Conservation (phyloP, 2,797 vertebrate genomes). For the Enteromius treurensis region DNA sequence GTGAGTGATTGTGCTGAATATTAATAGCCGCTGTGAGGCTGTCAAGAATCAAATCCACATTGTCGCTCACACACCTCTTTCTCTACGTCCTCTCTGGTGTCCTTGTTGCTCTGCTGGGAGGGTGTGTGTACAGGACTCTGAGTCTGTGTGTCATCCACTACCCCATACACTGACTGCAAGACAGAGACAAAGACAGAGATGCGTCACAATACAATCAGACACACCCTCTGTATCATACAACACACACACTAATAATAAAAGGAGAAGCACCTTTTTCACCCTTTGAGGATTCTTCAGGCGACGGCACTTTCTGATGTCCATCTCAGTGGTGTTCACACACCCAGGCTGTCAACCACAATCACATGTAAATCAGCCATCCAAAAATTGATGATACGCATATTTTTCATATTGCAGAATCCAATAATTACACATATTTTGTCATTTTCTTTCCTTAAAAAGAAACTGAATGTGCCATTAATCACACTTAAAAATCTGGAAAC, state of each 20-base stretch:
- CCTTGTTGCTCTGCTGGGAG: conserved; percentile 85
- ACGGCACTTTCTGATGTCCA: conserved; percentile 98
- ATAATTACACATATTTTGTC: background rate
- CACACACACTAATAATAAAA: conserved; percentile 9
- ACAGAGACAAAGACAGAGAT: conserved; percentile 27
- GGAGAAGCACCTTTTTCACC: conserved; percentile 89
- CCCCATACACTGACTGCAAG: conserved; percentile 91
- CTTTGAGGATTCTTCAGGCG: conserved; percentile 96
- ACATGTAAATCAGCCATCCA: background rate
- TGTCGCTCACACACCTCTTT: conserved; percentile 82
- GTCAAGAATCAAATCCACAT: conserved; percentile 5
- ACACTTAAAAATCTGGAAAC: background rate
- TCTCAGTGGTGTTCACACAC: conserved; percentile 98
- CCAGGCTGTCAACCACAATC: conserved; percentile 83
- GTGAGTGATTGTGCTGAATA: conserved; percentile 9
- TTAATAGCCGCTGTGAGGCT: conserved; percentile 5
- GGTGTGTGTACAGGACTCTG: conserved; percentile 90
- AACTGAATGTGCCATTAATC: background rate
- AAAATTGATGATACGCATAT: background rate
- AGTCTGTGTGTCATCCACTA: conserved; percentile 89
- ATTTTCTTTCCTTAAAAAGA: background rate
- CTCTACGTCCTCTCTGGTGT: conserved; percentile 92
- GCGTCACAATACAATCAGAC: conserved; percentile 26
- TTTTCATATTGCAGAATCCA: background rate
- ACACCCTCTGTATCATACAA: background rate